phyloP scores from a whole-genome alignment of 2,113 vertebrate genomes.

The Ivindomyrus marchei region DNA sequence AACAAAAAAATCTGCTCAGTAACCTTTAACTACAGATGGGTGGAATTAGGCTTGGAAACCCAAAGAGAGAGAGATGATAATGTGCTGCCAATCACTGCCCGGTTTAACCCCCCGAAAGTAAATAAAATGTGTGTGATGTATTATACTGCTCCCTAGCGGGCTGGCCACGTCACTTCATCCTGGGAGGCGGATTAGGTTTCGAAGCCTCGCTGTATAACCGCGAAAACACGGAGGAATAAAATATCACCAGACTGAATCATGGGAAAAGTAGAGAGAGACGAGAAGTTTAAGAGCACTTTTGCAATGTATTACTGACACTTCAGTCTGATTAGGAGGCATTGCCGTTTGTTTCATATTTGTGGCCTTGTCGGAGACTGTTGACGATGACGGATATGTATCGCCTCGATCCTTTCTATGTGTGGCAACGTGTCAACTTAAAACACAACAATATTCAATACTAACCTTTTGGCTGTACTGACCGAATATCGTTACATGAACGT shows the following conservation, averaged over 20 bases:
- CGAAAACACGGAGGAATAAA: not conserved
- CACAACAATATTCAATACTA: not conserved
- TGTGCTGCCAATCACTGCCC: not conserved
- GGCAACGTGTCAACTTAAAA: not conserved
- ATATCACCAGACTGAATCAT: not conserved
- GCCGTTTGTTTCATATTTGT: not conserved
- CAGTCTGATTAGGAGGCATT: not conserved
- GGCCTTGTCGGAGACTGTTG: not conserved
- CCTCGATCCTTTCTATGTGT: not conserved
- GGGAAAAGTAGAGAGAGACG: not conserved
- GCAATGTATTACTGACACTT: not conserved
- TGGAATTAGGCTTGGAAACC: not conserved
- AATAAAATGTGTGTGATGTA: not conserved
- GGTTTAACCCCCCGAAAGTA: not conserved
- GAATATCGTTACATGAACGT: not conserved
- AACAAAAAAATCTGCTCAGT: not conserved
- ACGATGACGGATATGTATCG: not conserved
- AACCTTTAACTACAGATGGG: not conserved
- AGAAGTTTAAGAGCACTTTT: not conserved
- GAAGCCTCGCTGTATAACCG: not conserved
- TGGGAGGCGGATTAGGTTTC: not conserved
- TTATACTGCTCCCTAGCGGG: not conserved
- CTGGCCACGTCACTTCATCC: not conserved
- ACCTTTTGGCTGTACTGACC: not conserved
- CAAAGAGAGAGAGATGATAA: not conserved